Evolutionary conservation across 2,113 vertebrate genomes (phyloP).

Genomic region (Siniperca chuatsi): DNA sequence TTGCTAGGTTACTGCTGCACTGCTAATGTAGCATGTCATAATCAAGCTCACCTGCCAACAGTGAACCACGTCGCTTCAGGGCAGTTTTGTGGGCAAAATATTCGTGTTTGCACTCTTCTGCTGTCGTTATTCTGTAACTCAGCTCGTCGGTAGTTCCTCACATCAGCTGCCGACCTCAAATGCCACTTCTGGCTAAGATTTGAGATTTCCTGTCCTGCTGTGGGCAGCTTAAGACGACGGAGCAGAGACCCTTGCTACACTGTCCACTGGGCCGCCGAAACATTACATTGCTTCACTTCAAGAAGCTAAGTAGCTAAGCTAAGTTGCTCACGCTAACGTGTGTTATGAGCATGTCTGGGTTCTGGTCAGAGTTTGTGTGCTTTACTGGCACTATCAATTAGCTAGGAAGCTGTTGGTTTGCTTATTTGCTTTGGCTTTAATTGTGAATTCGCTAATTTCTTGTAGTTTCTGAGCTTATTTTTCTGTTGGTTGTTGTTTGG

Average conservation of each 20-base stretch:
- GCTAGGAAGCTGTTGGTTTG: not conserved
- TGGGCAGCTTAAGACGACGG: too few species aligned
- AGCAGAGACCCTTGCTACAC: not conserved
- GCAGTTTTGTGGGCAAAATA: not conserved
- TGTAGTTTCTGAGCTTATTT: not conserved
- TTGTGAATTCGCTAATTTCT: not conserved
- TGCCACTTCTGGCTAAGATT: not conserved
- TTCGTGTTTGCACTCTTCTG: not conserved
- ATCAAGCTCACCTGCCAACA: not conserved
- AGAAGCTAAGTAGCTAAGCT: not conserved
- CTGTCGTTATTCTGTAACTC: not conserved
- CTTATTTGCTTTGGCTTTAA: not conserved
- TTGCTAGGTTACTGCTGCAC: not conserved
- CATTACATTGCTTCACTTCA: not conserved
- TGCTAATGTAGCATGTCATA: not conserved
- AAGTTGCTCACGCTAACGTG: not conserved
- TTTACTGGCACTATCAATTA: not conserved
- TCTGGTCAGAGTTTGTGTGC: not conserved
- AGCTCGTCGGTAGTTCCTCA: not conserved
- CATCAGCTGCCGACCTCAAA: not conserved
- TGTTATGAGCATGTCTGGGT: not conserved
- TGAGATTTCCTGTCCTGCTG: not conserved
- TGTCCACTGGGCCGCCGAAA: not conserved
- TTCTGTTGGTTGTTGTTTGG: constrained; percentile 1
- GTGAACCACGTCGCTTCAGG: rapidly evolving